These are phyloP conservation scores for Zhuqinia jingwanae DNA, from an alignment of 2,888 invertebrate species.

Conservation along the genomic window DNA sequence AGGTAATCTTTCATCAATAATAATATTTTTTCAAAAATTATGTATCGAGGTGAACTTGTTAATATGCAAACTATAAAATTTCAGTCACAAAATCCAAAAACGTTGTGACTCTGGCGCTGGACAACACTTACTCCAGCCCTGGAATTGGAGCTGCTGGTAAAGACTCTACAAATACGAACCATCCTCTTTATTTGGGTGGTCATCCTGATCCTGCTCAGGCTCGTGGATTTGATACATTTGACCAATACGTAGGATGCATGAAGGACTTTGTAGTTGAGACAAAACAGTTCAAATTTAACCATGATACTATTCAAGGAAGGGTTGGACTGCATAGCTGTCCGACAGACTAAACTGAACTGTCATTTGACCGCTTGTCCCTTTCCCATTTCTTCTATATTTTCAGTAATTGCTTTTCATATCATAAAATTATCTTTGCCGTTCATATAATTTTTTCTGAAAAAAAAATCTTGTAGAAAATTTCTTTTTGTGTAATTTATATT, in stretches of 20 bases:
- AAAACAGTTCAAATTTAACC: conserved; percentile 70
- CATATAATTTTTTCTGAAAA: too few species aligned
- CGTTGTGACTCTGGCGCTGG: conserved; percentile 92
- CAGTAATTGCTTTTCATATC: too few species aligned
- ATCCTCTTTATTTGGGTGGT: conserved; percentile 85
- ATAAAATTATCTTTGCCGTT: too few species aligned
- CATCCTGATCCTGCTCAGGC: conserved; percentile 84
- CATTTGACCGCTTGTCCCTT: too few species aligned
- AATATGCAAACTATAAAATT: neutral
- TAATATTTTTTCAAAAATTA: neutral
- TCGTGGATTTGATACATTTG: conserved; percentile 87
- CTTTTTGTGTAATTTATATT: too few species aligned
- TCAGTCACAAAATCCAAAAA: conserved; percentile 89
- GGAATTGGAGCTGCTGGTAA: conserved; percentile 86
- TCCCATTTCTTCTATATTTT: too few species aligned
- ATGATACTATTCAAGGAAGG: conserved; percentile 71
- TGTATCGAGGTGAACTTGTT: neutral
- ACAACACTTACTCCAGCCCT: conserved; percentile 88
- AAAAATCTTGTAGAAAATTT: too few species aligned
- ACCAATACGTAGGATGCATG: conserved; percentile 90
- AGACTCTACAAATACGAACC: conserved; percentile 87
- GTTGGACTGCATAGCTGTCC: conserved; percentile 77
- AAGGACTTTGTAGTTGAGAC: conserved; percentile 80
- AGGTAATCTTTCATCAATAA: too few species aligned
- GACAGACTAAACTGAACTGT: conserved; percentile 60